phyloP scores from a whole-genome alignment of 2,113 vertebrate genomes.

The Burhinus oedicnemus region DNA sequence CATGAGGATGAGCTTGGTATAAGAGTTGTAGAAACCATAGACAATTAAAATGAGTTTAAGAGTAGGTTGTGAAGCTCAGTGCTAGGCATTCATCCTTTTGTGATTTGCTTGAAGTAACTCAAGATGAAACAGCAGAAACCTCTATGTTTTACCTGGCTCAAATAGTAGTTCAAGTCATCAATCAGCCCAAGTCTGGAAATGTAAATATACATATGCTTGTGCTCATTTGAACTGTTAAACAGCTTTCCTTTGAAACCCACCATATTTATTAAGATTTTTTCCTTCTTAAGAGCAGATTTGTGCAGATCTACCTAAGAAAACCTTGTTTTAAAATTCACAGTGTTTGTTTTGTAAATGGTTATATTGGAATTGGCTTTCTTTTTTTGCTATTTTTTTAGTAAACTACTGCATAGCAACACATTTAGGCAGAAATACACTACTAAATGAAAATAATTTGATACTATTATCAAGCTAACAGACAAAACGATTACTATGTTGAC shows the following conservation, averaged over 20 bases:
- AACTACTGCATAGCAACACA: not conserved
- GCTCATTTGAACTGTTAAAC: not conserved
- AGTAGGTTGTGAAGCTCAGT: not conserved
- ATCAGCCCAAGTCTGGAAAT: not conserved
- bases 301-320: not conserved
- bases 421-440: not conserved
- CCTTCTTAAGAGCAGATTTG: not conserved
- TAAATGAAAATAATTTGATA: slow-evolving; percentile 3
- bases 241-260: not conserved
- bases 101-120: not conserved
- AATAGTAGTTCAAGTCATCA: not conserved
- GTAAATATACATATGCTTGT: not conserved
- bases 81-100: not conserved
- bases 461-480: not conserved
- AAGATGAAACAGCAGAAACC: not conserved
- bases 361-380: not conserved
- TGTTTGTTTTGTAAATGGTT: not conserved
- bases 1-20: not conserved
- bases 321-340: not conserved
- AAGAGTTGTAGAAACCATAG: not conserved
- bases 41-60: not conserved
- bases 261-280: not conserved
- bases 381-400: not conserved
- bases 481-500: not conserved
- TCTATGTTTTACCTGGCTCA: not conserved